A percentile compares a stretch with the other conserved stretches of the same genome.
Conservation (phyloP, 2,888 invertebrate species). For the Scrobipalpa atriplicella region DNA sequence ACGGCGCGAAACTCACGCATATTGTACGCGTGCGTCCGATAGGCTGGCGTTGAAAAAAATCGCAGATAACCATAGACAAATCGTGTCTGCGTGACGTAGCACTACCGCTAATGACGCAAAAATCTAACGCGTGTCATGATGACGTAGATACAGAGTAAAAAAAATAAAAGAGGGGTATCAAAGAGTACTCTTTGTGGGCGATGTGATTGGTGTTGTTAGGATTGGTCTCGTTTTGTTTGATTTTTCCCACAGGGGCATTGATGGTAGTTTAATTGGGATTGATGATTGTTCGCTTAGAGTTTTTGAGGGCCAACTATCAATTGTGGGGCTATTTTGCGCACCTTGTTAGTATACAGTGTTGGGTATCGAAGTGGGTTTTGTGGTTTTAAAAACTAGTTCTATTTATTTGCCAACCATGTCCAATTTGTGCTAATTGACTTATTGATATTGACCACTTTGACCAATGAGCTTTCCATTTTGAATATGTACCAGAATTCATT, state of each 20-base stretch:
- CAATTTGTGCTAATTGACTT: neutral
- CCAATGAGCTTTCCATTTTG: neutral
- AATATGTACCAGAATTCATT: neutral
- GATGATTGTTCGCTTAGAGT: conserved; percentile 61
- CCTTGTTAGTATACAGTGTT: conserved; percentile 20
- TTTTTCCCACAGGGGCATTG: conserved; percentile 72
- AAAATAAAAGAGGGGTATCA: conserved; percentile 37
- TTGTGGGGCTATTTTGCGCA: conserved; percentile 24
- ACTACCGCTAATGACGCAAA: conserved; percentile 75
- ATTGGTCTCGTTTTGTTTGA: conserved; percentile 65
- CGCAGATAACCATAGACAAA: conserved; percentile 78
- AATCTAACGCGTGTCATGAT: conserved; percentile 67
- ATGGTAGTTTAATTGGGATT: conserved; percentile 76
- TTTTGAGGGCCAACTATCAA: conserved; percentile 40
- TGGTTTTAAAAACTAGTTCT: neutral
- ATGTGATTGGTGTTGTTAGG: conserved; percentile 64
- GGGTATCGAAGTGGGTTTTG: neutral
- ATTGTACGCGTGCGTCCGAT: conserved; percentile 70
- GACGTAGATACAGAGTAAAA: conserved; percentile 55
- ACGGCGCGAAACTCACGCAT: conserved; percentile 73
- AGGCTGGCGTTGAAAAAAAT: conserved; percentile 68
- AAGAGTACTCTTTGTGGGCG: neutral
- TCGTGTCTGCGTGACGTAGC: conserved; percentile 74
- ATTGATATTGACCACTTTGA: neutral
- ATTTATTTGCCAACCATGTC: neutral